Percentiles rank a stretch among this genome's conserved stretches.
Evolutionary conservation across 2,888 invertebrate genomes (phyloP).

Genomic region (Sesia apiformis): DNA sequence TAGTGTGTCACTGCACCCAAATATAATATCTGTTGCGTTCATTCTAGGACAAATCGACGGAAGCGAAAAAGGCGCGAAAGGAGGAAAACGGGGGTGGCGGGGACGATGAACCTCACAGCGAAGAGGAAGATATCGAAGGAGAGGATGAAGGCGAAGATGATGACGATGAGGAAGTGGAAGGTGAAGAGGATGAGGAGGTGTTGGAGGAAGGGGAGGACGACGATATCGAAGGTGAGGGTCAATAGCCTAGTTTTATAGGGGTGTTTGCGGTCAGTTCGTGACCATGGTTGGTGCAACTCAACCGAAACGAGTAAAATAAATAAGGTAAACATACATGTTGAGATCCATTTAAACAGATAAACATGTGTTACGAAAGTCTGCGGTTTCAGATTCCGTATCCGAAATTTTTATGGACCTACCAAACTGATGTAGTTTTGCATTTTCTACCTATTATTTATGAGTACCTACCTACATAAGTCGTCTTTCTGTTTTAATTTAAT

Average conservation of each 20-base stretch:
- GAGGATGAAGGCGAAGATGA: slow-evolving; percentile 76
- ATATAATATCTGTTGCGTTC: slow-evolving; percentile 3
- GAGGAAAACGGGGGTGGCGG: slow-evolving; percentile 84
- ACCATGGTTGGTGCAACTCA: neutral
- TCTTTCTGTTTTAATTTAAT: too few species aligned
- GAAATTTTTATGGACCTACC: too few species aligned
- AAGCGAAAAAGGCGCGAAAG: slow-evolving; percentile 86
- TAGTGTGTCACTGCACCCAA: neutral
- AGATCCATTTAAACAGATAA: too few species aligned
- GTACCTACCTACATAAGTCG: too few species aligned
- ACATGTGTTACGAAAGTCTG: too few species aligned
- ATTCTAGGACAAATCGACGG: slow-evolving; percentile 80
- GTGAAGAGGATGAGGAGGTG: slow-evolving; percentile 77
- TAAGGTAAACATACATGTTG: too few species aligned
- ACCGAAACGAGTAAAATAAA: too few species aligned
- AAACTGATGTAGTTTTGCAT: too few species aligned
- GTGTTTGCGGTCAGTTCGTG: neutral
- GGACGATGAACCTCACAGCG: slow-evolving; percentile 74
- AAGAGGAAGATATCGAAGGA: slow-evolving; percentile 80
- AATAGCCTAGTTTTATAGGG: neutral
- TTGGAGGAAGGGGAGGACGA: slow-evolving; percentile 78
- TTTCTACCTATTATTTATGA: too few species aligned
- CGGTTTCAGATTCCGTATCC: too few species aligned
- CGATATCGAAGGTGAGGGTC: slow-evolving; percentile 74
- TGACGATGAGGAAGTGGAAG: slow-evolving; percentile 77